A percentile compares a stretch with the other conserved stretches of the same genome.
These are phyloP conservation scores for Peromyscus attwateri DNA, from an alignment of 2,797 vertebrate genomes.

Conservation along the genomic window DNA sequence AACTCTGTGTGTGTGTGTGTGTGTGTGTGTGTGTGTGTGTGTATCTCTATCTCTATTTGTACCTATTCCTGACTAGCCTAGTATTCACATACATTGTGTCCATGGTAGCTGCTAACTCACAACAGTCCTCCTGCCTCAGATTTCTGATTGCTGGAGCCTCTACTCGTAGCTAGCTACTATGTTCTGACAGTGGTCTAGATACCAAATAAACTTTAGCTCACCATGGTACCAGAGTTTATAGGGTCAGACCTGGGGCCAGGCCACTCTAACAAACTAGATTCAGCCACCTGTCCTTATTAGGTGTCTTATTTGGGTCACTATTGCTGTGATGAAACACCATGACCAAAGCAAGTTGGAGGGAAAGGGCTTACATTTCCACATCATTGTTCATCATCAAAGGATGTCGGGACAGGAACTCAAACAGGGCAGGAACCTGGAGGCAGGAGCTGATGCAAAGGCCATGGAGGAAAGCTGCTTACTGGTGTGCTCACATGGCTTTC, in stretches of 20 bases:
- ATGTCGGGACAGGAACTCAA: neutral
- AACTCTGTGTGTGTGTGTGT: neutral
- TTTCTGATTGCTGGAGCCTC: neutral
- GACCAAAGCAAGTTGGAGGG: neutral
- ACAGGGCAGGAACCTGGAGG: neutral
- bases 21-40: neutral
- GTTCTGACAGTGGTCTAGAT: neutral
- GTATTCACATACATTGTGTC: neutral
- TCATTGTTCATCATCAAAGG: neutral
- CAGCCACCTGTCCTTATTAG: neutral
- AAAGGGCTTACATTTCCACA: too few species aligned
- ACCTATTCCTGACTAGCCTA: neutral
- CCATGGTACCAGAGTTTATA: neutral
- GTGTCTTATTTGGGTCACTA: neutral
- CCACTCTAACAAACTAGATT: neutral
- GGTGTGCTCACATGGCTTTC: neutral
- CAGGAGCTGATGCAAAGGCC: neutral
- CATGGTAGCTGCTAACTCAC: neutral
- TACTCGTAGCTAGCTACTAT: neutral
- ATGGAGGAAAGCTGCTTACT: neutral
- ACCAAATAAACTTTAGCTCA: neutral
- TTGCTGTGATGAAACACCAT: neutral
- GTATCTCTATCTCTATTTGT: neutral
- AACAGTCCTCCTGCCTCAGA: neutral
- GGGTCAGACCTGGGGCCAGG: neutral